Conservation (phyloP, 2,113 vertebrate species). For the Danionella cerebrum region DNA sequence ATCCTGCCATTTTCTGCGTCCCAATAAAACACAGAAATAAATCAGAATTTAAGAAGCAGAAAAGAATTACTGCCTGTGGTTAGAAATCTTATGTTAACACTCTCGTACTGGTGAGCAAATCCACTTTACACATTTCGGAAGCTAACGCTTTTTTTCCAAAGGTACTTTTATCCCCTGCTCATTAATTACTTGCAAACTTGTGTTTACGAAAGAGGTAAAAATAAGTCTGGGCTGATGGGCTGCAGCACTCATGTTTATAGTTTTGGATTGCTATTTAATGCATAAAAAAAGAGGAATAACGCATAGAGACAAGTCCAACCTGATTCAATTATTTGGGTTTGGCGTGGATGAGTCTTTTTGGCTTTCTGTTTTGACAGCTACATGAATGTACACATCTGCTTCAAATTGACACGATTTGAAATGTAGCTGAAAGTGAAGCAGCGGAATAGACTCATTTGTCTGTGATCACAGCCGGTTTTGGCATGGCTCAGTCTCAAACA, state of each 20-base stretch:
- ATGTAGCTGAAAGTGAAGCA: background rate
- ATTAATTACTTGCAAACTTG: too few relatives aligned
- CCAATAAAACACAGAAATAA: too few relatives aligned
- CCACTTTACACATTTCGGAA: too few relatives aligned
- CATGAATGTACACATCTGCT: too few relatives aligned
- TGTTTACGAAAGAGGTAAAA: too few relatives aligned
- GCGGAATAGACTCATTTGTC: background rate
- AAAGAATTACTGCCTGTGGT: too few relatives aligned
- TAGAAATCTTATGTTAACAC: too few relatives aligned
- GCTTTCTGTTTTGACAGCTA: background rate
- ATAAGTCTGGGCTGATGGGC: background rate
- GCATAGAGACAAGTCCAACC: background rate
- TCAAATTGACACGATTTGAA: background rate
- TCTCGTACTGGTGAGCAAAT: too few relatives aligned
- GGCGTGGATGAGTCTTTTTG: background rate
- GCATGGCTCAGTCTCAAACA: background rate
- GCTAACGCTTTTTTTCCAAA: too few relatives aligned
- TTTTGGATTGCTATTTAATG: background rate
- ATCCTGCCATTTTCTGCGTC: too few relatives aligned
- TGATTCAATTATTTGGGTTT: background rate
- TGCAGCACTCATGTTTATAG: background rate
- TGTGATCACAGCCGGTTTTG: slow-evolving; percentile 3
- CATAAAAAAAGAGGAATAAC: background rate
- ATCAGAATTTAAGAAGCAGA: too few relatives aligned
- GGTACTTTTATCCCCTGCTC: too few relatives aligned